Evolutionary conservation across 2,888 invertebrate species (phyloP).

Genomic region (Mimachlamys varia): DNA sequence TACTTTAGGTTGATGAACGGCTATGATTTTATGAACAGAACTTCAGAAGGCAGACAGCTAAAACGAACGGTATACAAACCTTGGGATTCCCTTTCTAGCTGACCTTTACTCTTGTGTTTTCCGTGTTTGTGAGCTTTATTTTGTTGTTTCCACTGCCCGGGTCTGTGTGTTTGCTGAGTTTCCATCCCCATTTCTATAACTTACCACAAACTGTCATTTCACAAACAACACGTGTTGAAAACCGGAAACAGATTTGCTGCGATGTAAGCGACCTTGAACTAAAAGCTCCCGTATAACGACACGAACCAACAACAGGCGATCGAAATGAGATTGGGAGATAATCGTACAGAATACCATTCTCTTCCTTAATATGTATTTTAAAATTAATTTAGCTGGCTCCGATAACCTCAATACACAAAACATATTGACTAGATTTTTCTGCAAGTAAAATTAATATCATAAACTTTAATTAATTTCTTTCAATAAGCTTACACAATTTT

Average conservation of each 20-base stretch:
- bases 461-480: too few species aligned
- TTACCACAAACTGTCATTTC: conserved; percentile 13
- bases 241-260: conserved; percentile 1
- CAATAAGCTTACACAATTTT: too few species aligned
- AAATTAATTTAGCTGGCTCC: too few species aligned
- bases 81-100: conserved; percentile 89
- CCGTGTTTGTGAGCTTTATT: conserved; percentile 97
- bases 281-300: not conserved
- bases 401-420: too few species aligned
- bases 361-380: too few species aligned
- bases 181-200: conserved; percentile 62
- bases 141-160: conserved; percentile 94
- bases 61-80: conserved; percentile 83
- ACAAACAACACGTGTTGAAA: conserved; percentile 37
- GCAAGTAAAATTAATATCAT: too few species aligned
- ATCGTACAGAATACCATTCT: too few species aligned
- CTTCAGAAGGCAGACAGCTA: too few species aligned
- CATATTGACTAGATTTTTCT: too few species aligned
- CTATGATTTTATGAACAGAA: too few species aligned
- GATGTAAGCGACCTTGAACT: conserved; percentile 34
- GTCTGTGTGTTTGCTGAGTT: conserved; percentile 85
- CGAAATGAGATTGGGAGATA: not conserved
- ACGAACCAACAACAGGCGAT: not conserved
- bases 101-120: conserved; percentile 94
- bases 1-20: too few species aligned